These are phyloP conservation scores for Mya arenaria DNA, from an alignment of 1,140 invertebrate genomes.

Conservation along the genomic window DNA sequence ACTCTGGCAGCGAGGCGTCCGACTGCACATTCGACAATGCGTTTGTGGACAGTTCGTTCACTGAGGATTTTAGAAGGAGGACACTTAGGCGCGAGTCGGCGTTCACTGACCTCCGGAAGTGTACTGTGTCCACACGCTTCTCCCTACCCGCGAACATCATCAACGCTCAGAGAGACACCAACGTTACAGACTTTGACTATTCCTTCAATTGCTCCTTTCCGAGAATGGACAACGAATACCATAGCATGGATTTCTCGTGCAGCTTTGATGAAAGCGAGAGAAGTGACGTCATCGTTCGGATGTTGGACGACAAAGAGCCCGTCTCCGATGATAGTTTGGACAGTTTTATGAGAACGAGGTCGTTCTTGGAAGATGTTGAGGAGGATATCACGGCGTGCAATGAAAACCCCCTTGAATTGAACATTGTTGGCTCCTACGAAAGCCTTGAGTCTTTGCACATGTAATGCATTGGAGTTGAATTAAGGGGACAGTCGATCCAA, in stretches of 20 bases:
- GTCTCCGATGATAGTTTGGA: background rate
- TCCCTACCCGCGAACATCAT: conserved; percentile 2
- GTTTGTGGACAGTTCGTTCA: background rate
- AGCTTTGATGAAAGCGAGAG: background rate
- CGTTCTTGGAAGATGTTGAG: too few species aligned
- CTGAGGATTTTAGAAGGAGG: background rate
- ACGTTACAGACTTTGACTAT: conserved; percentile 12
- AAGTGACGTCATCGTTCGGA: background rate
- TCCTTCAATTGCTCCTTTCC: conserved; percentile 47
- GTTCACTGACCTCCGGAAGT: conserved; percentile 4
- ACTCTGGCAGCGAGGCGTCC: background rate
- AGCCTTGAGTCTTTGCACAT: too few species aligned
- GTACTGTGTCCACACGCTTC: background rate
- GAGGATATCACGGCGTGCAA: too few species aligned
- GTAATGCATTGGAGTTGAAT: too few species aligned
- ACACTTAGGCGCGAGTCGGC: conserved; percentile 35
- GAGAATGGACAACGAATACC: conserved; percentile 34
- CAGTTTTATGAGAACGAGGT: background rate
- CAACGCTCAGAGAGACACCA: background rate
- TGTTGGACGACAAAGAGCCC: background rate
- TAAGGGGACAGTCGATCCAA: too few species aligned
- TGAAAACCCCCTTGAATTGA: too few species aligned
- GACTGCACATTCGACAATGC: conserved; percentile 29
- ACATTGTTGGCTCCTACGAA: too few species aligned
- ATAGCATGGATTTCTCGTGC: conserved; percentile 19